phyloP scores from a whole-genome alignment of 2,888 invertebrate species.

The Adela reaumurella region DNA sequence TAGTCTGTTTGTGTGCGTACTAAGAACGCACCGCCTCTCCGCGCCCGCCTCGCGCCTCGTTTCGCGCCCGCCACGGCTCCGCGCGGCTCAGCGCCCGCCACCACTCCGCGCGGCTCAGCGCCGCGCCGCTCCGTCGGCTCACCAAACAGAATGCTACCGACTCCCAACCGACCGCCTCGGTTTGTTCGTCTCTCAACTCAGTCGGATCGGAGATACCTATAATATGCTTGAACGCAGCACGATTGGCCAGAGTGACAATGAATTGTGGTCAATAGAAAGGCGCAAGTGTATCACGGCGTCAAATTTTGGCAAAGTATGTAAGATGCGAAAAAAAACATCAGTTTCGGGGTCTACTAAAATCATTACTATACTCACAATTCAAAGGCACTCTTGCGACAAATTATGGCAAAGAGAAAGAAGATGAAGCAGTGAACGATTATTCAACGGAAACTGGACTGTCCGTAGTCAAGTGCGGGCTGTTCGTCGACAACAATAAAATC shows the following conservation, averaged over 20 bases:
- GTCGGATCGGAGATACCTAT: too few relatives aligned
- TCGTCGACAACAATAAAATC: constrained; percentile 4
- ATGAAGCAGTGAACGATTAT: constrained; percentile 5
- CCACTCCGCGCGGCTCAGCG: too few relatives aligned
- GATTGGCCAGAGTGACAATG: constrained; percentile 5
- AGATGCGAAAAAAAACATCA: constrained; percentile 8
- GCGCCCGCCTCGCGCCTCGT: too few relatives aligned
- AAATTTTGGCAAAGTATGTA: constrained; percentile 8
- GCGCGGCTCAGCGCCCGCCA: too few relatives aligned
- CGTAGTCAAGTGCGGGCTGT: constrained; percentile 7
- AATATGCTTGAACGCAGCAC: constrained; percentile 1
- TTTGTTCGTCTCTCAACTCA: too few relatives aligned
- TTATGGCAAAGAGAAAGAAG: constrained; percentile 8
- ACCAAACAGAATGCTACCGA: too few relatives aligned
- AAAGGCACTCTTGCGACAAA: constrained; percentile 8
- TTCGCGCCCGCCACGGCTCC: too few relatives aligned
- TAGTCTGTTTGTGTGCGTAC: too few relatives aligned
- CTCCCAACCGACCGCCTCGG: too few relatives aligned
- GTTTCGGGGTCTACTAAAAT: constrained; percentile 6
- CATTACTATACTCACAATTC: constrained; percentile 7
- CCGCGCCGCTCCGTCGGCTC: too few relatives aligned
- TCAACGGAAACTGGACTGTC: constrained; percentile 2
- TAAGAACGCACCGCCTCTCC: too few relatives aligned
- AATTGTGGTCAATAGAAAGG: constrained; percentile 7
- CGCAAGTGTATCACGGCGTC: constrained; percentile 8